These are phyloP conservation scores for Rhipidura dahli DNA, from an alignment of 2,113 vertebrate species.

Conservation along the genomic window DNA sequence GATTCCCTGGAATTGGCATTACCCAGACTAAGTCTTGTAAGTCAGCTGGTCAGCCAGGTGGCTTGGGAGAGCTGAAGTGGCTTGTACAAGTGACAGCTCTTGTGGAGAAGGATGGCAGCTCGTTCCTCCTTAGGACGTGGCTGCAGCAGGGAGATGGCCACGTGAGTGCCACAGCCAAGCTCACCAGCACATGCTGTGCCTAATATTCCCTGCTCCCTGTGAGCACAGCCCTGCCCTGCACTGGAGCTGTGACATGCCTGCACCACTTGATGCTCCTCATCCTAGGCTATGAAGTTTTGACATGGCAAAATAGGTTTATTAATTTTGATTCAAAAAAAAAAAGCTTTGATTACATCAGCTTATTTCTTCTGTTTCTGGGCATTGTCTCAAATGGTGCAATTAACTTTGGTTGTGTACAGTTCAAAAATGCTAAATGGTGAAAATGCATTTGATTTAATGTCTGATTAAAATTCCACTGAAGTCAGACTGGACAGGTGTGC, in stretches of 20 bases:
- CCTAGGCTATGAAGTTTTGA: neutral
- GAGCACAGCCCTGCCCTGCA: neutral
- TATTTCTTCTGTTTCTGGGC: neutral
- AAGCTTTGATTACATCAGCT: neutral
- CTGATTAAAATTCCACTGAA: neutral
- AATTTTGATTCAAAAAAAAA: neutral
- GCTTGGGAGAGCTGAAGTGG: neutral
- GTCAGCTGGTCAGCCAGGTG: neutral
- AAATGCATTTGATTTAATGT: neutral
- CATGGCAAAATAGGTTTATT: neutral
- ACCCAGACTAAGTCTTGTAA: neutral
- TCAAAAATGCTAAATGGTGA: neutral
- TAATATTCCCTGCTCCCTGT: neutral
- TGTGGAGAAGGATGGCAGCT: neutral
- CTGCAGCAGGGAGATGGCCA: neutral
- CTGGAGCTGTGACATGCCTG: neutral
- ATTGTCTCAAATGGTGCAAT: neutral
- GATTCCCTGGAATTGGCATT: neutral
- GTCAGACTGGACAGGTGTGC: neutral
- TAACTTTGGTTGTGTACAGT: neutral
- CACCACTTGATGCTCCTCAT: neutral
- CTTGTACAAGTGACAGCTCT: neutral
- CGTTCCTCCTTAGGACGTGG: accelerated
- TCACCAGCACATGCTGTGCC: neutral
- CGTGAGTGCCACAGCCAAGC: accelerated